phyloP scores from a whole-genome alignment of 2,888 invertebrate genomes.

The Drosophila cognata region DNA sequence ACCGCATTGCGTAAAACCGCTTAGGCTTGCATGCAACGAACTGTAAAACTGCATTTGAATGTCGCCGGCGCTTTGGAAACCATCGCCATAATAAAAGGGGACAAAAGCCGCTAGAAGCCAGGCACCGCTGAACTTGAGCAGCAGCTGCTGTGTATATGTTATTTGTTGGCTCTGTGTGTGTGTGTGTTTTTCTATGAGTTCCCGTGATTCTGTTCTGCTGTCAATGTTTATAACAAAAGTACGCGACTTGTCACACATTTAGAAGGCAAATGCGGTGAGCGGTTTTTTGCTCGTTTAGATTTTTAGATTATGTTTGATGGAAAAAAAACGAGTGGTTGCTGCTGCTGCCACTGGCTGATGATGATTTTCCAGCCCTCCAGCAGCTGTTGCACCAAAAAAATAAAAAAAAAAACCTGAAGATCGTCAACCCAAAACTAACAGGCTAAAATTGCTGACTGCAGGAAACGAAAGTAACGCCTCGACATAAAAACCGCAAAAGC shows the following conservation, averaged over 20 bases:
- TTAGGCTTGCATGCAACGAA: conserved; percentile 77
- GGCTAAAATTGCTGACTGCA: conserved; percentile 66
- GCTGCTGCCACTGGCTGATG: conserved; percentile 33
- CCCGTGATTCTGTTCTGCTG: conserved; percentile 20
- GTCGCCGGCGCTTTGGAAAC: conserved; percentile 32
- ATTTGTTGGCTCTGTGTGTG: neutral
- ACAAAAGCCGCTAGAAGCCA: conserved; percentile 10
- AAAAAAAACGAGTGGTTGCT: conserved; percentile 4
- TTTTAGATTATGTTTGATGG: conserved; percentile 71
- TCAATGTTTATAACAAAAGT: conserved; percentile 71
- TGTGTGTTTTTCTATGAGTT: neutral
- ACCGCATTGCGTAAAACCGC: conserved; percentile 68
- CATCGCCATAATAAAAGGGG: neutral
- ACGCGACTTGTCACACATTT: conserved; percentile 76
- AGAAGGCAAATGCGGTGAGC: conserved; percentile 41
- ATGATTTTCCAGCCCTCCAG: conserved; percentile 38
- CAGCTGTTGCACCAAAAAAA: conserved; percentile 14
- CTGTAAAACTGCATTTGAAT: conserved; percentile 78
- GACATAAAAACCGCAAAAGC: conserved; percentile 72
- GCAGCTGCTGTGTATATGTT: neutral
- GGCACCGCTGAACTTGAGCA: conserved; percentile 48
- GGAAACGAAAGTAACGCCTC: conserved; percentile 44
- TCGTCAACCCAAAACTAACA: conserved; percentile 60
- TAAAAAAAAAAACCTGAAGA: conserved; percentile 14
- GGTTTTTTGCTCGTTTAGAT: conserved; percentile 71